Base-by-base conservation (phyloP, 2,888 invertebrate species). In the Heliconius aoede region DNA sequence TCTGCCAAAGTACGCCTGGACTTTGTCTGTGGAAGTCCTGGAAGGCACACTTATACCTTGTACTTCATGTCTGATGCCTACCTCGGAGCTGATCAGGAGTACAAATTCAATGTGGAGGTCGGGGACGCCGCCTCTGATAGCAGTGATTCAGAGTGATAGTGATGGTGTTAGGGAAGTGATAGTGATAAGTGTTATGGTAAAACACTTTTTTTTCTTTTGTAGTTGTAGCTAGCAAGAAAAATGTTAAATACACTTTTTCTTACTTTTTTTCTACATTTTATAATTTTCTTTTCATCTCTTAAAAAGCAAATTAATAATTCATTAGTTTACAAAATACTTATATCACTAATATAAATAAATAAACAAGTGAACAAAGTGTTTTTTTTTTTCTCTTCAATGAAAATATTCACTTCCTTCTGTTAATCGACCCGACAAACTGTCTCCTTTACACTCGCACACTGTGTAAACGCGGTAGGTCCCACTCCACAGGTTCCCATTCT, bases 61-160 rank as follows among this genome's bases (percentile, higher is more conserved):
- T 99, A 99, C 95, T 99, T 98, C 93, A 99, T 99, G 99, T 99
- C 99, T 85, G 99, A 99, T 91, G 98, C 99, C 0, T 99, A 99
- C 91, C 96, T 99, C 87, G 99, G 99, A 13, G 99, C 99, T 86
- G 99, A 99, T 95, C 99, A 99, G 92, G 99, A 99, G 93, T 99
- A 99, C 94, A 97, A 98, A 91, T 98, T 99, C 90, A 95, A 95
- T 0, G 97, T 98, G 21, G 97, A 97, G 82, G 97, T 98, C 9
- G 96, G 96, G 0, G 97, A 89, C 18, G 86, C 89, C 1, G 86
- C 83, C 3, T 85, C 86, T 0, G 89, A 90, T 77, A 84, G 87
- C 26, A 88, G 89, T 79, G 91, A 90, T 67, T 82, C 84, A 0
- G 89, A 60, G 58, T 58, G 58, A 89, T 4, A 87, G 82, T 76